Conservation (phyloP, 2,797 vertebrate species). For the Xenopus petersii region DNA sequence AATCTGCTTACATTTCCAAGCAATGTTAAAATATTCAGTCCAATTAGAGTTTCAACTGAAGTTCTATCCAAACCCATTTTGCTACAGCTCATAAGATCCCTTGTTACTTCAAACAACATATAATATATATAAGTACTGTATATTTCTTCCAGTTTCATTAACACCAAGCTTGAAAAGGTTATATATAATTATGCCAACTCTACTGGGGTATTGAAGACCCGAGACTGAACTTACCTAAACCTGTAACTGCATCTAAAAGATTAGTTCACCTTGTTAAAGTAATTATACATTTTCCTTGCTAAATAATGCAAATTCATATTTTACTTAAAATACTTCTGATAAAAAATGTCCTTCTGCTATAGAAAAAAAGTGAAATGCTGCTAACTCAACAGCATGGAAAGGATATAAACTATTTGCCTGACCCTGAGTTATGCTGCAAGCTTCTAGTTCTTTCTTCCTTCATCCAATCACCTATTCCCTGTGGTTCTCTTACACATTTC, state of each 20-base stretch:
- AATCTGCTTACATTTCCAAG: no score
- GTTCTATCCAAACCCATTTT: neutral
- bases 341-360: neutral
- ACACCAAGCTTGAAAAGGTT: neutral
- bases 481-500: conserved; percentile 26
- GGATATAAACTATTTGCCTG: neutral
- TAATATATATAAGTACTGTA: neutral
- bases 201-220: neutral
- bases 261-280: neutral
- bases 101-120: neutral
- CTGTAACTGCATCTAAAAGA: neutral
- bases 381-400: conserved; percentile 15
- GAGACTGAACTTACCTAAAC: neutral
- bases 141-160: neutral
- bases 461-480: conserved; percentile 12
- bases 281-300: conserved; percentile 3
- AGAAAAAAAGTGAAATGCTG: conserved; percentile 1
- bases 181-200: neutral
- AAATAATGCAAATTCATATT: neutral
- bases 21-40: no score
- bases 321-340: neutral
- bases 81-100: neutral
- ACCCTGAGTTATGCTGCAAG: neutral
- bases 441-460: neutral
- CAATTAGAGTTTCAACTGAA: neutral